A percentile compares a stretch with the other conserved stretches of the same genome.
These are phyloP conservation scores for Diorhabda carinulata DNA, from an alignment of 1,140 invertebrate species.

Conservation along the genomic window DNA sequence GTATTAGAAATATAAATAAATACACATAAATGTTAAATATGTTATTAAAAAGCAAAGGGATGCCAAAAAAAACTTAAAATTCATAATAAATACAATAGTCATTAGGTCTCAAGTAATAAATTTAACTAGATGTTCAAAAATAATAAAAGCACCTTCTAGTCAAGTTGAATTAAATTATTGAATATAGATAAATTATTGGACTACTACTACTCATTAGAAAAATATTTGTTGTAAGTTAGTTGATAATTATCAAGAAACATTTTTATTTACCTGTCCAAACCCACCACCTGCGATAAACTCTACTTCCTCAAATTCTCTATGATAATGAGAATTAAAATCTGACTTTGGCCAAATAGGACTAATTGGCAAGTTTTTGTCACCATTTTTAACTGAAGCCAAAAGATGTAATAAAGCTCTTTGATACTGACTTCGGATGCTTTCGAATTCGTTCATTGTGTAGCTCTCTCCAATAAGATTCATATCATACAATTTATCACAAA, in stretches of 20 bases:
- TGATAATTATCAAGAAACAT: not conserved
- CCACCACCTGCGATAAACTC: slow-evolving; percentile 70
- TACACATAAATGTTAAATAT: no score
- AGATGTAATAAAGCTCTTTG: slow-evolving; percentile 60
- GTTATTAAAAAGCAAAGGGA: no score
- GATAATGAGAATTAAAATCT: slow-evolving; percentile 59
- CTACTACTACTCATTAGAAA: no score
- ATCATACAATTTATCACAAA: slow-evolving; percentile 60
- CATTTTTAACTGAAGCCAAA: slow-evolving; percentile 53
- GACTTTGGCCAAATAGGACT: slow-evolving; percentile 49
- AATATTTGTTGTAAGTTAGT: no score
- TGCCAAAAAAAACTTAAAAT: no score
- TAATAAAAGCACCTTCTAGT: no score
- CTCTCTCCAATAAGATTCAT: slow-evolving; percentile 66
- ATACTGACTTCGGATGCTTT: slow-evolving; percentile 61
- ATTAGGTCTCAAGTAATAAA: no score
- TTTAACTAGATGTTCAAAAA: no score
- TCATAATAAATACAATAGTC: no score
- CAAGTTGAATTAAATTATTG: no score
- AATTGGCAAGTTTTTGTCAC: slow-evolving; percentile 50
- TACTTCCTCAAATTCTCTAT: slow-evolving; percentile 71
- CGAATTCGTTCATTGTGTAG: slow-evolving; percentile 62
- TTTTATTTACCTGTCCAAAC: slow-evolving; percentile 60
- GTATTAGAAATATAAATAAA: no score
- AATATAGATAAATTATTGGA: no score